These are phyloP conservation scores for Varecia variegata DNA, from an alignment of 2,797 vertebrate species.

Conservation along the genomic window DNA sequence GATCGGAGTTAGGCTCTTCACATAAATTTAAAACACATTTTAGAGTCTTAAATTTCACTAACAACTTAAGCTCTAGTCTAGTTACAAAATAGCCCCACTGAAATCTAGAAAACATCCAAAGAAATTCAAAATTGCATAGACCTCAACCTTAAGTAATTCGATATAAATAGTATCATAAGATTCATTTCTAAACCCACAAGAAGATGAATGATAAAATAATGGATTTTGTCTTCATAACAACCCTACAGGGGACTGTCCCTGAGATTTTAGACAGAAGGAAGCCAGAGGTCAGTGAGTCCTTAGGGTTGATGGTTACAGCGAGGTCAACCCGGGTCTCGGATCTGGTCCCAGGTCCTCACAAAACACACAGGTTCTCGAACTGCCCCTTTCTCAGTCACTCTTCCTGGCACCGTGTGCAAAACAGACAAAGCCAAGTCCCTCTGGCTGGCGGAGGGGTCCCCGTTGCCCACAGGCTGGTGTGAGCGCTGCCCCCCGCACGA, in stretches of 20 bases:
- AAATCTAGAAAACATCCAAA: background rate
- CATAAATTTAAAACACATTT: background rate
- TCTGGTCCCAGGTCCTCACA: background rate
- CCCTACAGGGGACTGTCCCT: rapidly evolving
- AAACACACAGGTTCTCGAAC: background rate
- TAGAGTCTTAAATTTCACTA: background rate
- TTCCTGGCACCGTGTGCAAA: background rate
- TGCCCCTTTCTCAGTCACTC: background rate
- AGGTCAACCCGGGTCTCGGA: background rate
- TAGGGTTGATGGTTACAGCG: background rate
- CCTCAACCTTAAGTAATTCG: background rate
- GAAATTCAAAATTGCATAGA: background rate
- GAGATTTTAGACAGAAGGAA: background rate
- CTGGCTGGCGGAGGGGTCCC: no score
- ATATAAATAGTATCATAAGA: no score
- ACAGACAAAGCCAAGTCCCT: background rate
- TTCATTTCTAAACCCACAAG: background rate
- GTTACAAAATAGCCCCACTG: background rate
- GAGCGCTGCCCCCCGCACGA: background rate
- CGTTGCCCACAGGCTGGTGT: background rate
- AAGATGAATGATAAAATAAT: background rate
- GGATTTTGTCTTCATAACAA: background rate
- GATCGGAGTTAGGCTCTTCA: background rate
- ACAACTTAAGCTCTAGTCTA: background rate
- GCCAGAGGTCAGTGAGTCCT: background rate